Percentiles rank a stretch among this genome's conserved stretches.
Conservation (phyloP, 2,888 invertebrate species). For the Rutpela maculata region DNA sequence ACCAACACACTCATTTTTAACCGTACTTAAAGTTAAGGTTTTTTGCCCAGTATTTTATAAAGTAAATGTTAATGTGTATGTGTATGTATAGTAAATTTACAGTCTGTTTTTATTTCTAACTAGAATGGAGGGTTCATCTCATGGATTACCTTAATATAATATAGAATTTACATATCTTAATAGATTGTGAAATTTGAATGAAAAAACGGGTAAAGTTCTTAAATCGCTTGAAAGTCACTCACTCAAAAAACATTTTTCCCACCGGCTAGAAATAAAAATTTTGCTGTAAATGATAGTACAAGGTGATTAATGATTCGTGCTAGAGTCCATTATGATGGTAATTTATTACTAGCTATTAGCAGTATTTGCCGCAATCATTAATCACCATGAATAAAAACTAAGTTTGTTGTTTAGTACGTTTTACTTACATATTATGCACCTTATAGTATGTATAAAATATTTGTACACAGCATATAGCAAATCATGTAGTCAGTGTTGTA, state of each 20-base stretch:
- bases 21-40: neutral
- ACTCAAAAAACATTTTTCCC: neutral
- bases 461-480: slow-evolving; percentile 44
- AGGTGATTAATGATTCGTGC: neutral
- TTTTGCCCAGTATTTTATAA: slow-evolving; percentile 4
- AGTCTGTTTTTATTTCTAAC: slow-evolving; percentile 18
- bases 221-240: neutral
- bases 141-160: slow-evolving; percentile 7
- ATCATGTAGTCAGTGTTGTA: slow-evolving; percentile 45
- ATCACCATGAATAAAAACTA: slow-evolving; percentile 19
- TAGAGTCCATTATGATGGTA: slow-evolving; percentile 4
- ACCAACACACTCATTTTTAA: neutral
- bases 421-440: slow-evolving; percentile 34
- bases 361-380: neutral
- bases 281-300: neutral
- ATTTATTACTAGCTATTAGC: neutral
- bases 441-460: slow-evolving; percentile 38
- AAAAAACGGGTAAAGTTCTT: slow-evolving; percentile 7
- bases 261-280: slow-evolving; percentile 18
- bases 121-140: neutral
- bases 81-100: neutral
- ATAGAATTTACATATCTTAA: slow-evolving; percentile 11
- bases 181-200: slow-evolving; percentile 1
- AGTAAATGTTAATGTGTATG: slow-evolving; percentile 8
- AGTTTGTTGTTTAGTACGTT: slow-evolving; percentile 17